Base-by-base conservation (phyloP, 2,797 vertebrate genomes). In the Pelobates cultripes region DNA sequence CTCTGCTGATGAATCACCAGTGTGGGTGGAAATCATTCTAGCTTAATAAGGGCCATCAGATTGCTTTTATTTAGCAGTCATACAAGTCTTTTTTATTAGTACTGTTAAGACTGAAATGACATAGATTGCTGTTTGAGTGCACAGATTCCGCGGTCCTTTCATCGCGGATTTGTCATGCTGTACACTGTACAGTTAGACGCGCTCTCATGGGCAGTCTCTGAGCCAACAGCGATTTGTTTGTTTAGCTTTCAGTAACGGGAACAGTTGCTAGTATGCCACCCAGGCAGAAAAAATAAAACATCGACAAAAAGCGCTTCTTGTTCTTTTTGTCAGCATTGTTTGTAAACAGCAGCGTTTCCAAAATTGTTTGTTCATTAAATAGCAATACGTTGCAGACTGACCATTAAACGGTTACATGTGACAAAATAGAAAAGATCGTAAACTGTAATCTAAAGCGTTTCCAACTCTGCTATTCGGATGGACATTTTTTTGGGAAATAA, bases 21-120 rank as follows among this genome's bases (percentile, higher is more conserved):
- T 67, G 82, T 80, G 82, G 82, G 82, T 76, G 82, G 82, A 84
- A 79, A 76, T 84, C 68, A 80, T 84, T 84, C 76, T 3, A 70
- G 67, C 77, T 67, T 79, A 84, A 84, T 84, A 84, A 80, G 77
- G 73, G 67, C 77, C 77, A 80, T 75, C 77, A 67, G 41, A 79
- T 68, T 76, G 60, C 82, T 84, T 84, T 84, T 84, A 84, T 84
- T 72, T 84, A 44, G 57, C 13, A 79, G n/a, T 73, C 68, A 57
- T 70, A 75, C 43, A 80, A 73, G 77, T 66, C 57, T 84, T 79
- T 47, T 80, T 80, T 84, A 53, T 84, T 76, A 67, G 67, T 76
- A 42, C 67, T 69, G 79, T 79, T 79, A 79, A 71, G 82, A 84
- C 74, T 79, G 77, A 84, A 84, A 84, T 80, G 78, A 72, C 77